Conservation (phyloP, 2,113 vertebrate genomes). For the Columba janthina region DNA sequence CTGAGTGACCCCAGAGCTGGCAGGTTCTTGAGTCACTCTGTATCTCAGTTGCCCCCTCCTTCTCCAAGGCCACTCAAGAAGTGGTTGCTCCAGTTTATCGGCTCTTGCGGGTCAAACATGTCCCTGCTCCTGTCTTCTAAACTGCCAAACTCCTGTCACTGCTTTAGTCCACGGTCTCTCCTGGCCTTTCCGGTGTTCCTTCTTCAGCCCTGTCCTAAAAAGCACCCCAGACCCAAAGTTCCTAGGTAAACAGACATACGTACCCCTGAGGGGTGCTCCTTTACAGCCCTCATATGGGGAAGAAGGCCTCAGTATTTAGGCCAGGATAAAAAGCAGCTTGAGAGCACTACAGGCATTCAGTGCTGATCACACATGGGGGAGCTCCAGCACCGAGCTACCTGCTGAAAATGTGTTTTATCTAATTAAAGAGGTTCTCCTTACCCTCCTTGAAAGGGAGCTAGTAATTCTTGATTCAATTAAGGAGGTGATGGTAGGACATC, state of each 20-base stretch:
- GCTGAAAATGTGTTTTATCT: not conserved
- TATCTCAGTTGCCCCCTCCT: no score
- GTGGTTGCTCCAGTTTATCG: not conserved
- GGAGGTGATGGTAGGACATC: not conserved
- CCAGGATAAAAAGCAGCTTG: not conserved
- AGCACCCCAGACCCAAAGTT: not conserved
- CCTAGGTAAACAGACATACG: accelerated
- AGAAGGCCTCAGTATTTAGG: not conserved
- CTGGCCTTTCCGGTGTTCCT: not conserved
- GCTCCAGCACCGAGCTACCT: not conserved
- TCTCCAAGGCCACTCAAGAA: not conserved
- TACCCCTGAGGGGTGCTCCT: not conserved
- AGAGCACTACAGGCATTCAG: not conserved
- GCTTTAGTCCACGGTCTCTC: not conserved
- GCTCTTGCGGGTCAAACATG: not conserved
- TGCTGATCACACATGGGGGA: not conserved
- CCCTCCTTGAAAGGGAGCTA: not conserved
- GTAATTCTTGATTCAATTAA: not conserved
- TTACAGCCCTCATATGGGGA: not conserved
- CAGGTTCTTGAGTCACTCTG: no score
- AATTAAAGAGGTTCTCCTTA: not conserved
- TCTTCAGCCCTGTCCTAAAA: not conserved
- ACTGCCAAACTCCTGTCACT: not conserved
- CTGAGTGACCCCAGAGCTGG: no score
- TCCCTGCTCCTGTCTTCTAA: not conserved